A percentile compares a stretch with the other conserved stretches of the same genome.
Conservation (phyloP, 2,888 invertebrate species). For the Hesperia comma region DNA sequence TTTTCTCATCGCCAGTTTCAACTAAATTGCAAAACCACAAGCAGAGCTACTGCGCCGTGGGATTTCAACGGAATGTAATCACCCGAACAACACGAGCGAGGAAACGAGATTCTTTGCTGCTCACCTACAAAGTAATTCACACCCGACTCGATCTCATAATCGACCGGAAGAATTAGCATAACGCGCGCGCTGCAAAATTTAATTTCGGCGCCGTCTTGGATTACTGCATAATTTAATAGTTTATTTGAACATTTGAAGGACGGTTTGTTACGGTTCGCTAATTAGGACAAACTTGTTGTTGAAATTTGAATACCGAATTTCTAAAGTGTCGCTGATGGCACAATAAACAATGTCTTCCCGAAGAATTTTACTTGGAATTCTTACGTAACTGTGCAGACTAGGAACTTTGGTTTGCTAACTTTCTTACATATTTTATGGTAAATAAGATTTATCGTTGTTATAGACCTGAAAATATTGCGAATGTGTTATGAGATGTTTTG, state of each 20-base stretch:
- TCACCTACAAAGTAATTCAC: slow-evolving; percentile 43
- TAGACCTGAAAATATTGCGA: slow-evolving; percentile 11
- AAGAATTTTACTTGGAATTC: slow-evolving; percentile 7
- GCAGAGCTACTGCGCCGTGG: slow-evolving; percentile 62
- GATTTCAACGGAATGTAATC: slow-evolving; percentile 69
- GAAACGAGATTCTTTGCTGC: slow-evolving; percentile 65
- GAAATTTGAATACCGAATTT: slow-evolving; percentile 31
- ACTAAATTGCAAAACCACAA: slow-evolving; percentile 78
- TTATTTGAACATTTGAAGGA: slow-evolving; percentile 45
- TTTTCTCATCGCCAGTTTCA: slow-evolving; percentile 73
- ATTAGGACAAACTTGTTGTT: slow-evolving; percentile 50
- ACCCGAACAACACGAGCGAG: slow-evolving; percentile 65
- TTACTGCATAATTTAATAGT: slow-evolving; percentile 54
- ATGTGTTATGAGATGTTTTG: neutral
- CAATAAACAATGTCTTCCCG: slow-evolving; percentile 28
- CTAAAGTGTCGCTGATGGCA: slow-evolving; percentile 29
- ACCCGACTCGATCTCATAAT: slow-evolving; percentile 64
- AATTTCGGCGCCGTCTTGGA: slow-evolving; percentile 50
- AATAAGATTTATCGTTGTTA: slow-evolving; percentile 10
- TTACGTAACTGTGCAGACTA: neutral
- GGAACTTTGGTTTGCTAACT: neutral
- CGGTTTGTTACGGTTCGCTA: slow-evolving; percentile 47
- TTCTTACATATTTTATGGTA: slow-evolving; percentile 1
- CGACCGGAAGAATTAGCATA: slow-evolving; percentile 61
- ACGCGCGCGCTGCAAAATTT: slow-evolving; percentile 51